Evolutionary conservation across 2,888 invertebrate species (phyloP), one percentile per base, ranked within the genome.

Genomic region (Pollenia griseotomentosa): DNA sequence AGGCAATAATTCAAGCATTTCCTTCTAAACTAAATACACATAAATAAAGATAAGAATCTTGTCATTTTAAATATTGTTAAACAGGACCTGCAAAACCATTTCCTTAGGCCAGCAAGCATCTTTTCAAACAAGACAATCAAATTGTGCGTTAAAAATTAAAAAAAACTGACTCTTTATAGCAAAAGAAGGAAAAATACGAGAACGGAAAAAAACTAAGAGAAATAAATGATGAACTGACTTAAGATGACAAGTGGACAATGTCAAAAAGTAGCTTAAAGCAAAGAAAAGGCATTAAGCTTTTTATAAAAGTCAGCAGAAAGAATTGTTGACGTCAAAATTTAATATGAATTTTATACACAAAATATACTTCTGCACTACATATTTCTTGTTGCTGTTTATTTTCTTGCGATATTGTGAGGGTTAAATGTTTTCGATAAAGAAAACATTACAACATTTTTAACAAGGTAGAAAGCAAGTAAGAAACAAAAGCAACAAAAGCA

Each of bases 221-320:
- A 70, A 70, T 70, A 51, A 74, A 68, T 85, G 80, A 86, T 86
- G 73, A 66, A 51, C 86, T 75, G 83, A 79, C 79, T 80, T 86
- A 68, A 86, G 79, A 85, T 82, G 85, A 79, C 74, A 83, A 79
- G 79, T 83, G 86, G 79, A 83, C 83, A 86, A 86, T 79, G 83
- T 86, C 83, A 86, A 51, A 77, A 86, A 86, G 86, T 86, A 65
- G 83, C 83, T 83, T 86, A 65, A 86, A 80, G 86, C 40, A 73
- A 78, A 44, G 44, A 74, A 86, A 86, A 75, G 70, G 61, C 65
- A 83, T 80, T 83, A 75, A 80, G 75, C 40, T 46, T 55, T 86
- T 71, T 75, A 42, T 80, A 66, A 63, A 57, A 61, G 16, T 70
- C 73, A 66, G 40, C 73, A 68, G 51, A 63, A 55, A 68, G 66